A percentile compares a stretch with the other conserved stretches of the same genome.
Conservation (phyloP, 2,113 vertebrate genomes). For the Ctenomys sociabilis region DNA sequence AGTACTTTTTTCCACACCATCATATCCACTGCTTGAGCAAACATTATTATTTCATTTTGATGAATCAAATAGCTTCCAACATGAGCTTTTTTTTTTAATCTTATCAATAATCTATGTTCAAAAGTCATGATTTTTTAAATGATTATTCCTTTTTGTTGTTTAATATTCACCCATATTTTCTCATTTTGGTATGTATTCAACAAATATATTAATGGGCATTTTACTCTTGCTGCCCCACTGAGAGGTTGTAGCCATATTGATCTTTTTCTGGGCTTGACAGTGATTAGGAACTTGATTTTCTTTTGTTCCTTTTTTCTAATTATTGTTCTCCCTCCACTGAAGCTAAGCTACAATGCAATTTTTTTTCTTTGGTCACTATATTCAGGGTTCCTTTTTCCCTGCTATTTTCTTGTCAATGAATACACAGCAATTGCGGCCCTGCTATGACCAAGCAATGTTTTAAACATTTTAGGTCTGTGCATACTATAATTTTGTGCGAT, state of each 20-base stretch:
- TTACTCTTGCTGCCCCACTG: fast-evolving
- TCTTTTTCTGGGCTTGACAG: not conserved
- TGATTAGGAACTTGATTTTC: not conserved
- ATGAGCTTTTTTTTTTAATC: not conserved
- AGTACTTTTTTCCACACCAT: not conserved
- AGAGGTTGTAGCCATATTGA: fast-evolving
- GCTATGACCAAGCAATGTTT: not conserved
- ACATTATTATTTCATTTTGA: not conserved
- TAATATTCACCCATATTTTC: not conserved
- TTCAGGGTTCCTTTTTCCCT: not conserved
- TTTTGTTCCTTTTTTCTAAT: not conserved
- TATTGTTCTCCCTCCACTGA: not conserved
- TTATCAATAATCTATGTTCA: not conserved
- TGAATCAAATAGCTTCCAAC: not conserved
- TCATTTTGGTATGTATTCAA: not conserved
- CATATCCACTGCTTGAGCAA: not conserved
- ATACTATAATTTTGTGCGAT: not conserved
- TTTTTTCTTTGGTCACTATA: not conserved
- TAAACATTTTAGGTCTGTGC: not conserved
- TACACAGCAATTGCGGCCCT: not conserved
- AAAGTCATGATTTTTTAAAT: not conserved
- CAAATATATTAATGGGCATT: not conserved
- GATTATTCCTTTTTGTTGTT: not conserved
- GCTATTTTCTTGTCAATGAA: constrained; percentile 12
- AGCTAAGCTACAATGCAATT: not conserved